Evolutionary conservation across 2,888 invertebrate species (phyloP), one percentile per base, ranked within the genome.

Genomic region (Callosobruchus maculatus): DNA sequence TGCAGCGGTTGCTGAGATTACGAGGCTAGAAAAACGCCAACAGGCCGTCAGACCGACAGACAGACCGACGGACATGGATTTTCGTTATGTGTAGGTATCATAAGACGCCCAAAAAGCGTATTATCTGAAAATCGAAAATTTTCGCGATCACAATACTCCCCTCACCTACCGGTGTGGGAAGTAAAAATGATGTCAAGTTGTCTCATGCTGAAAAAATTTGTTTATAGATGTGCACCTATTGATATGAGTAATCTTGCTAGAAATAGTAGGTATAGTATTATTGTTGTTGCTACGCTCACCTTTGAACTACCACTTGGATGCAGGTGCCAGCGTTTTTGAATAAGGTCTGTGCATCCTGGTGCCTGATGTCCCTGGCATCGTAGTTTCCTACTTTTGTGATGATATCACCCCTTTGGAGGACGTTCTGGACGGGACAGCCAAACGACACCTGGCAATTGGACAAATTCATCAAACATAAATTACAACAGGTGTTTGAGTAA

Each of bases 311-410:
- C 79, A 96, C 89, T 86, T 91, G 91, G 84, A 96, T 93, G 83
- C 93, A 91, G 84, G 92, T 94, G 76, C 92, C 93, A 78, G 95
- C 93, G 85, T 93, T 94, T 87, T 92, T 93, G 87, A 96, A 95
- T 78, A 96, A 90, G 85, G 93, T 94, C 88, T 96, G 95, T 73
- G 97, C 97, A 88, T 97, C 96, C 86, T 95, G 94, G 85, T 97
- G 97, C 82, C 95, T 91, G 83, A 97, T 90, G 85, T 95, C 94
- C 76, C 95, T 90, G 70, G 95, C 93, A 88, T 97, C 97, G 88
- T 95, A 95, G 85, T 95, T 95, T 85, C 94, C 94, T 82, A 98
- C 94, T 89, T 96, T 95, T 81, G 94, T 91, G 84, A 98, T 94
- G 84, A 97, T 92, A 89, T 98, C 98, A 80, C 97, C 97, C 79